These are phyloP conservation scores for Danio albolineatus DNA, from an alignment of 2,797 vertebrate genomes.

Conservation along the genomic window DNA sequence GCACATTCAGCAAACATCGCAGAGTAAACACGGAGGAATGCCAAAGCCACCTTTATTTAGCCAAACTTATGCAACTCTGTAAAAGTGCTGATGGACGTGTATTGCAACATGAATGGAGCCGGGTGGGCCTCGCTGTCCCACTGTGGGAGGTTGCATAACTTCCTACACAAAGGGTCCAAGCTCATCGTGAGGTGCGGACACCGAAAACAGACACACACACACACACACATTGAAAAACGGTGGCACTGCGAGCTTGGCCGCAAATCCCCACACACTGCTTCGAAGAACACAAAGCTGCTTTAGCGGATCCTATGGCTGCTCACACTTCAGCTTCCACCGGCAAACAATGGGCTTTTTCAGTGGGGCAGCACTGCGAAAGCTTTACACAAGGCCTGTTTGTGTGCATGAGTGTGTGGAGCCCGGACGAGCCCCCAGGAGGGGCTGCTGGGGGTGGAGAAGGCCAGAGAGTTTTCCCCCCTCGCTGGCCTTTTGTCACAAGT, in stretches of 20 bases:
- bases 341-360: constrained; percentile 44
- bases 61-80: constrained; percentile 68
- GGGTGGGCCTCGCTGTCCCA: constrained; percentile 20
- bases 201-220: background rate
- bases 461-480: constrained; percentile 28
- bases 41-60: constrained; percentile 64
- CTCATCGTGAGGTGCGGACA: constrained; percentile 5
- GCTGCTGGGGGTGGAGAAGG: constrained; percentile 38
- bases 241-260: background rate
- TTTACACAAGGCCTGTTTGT: constrained; percentile 47
- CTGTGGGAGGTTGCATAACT: constrained; percentile 28
- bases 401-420: constrained; percentile 4
- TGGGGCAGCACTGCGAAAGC: constrained; percentile 38
- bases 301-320: constrained; percentile 27
- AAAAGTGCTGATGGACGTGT: constrained; percentile 43
- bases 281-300: constrained; percentile 28
- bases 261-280: constrained; percentile 13
- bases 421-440: background rate
- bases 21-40: constrained; percentile 36
- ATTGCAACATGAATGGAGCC: constrained; percentile 34
- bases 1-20: constrained; percentile 50
- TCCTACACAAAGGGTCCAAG: constrained; percentile 34
- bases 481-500: constrained; percentile 42
- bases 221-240: background rate
- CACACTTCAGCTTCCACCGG: constrained; percentile 5